Evolutionary conservation across 2,888 invertebrate genomes (phyloP).

Genomic region (Germaria angustata): DNA sequence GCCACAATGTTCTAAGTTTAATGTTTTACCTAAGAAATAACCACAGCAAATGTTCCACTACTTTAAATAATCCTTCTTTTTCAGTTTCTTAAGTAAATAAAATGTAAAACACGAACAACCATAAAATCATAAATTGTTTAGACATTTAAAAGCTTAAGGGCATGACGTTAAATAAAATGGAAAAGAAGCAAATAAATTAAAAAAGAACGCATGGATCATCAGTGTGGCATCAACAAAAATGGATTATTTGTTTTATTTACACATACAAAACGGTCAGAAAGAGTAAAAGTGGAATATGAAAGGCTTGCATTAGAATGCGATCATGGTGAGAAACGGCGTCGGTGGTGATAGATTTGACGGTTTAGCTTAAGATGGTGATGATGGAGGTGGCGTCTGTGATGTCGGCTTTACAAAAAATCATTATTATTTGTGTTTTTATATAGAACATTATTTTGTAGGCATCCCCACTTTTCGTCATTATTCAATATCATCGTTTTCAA

Average conservation of each 20-base stretch:
- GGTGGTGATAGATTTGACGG: slow-evolving; percentile 33
- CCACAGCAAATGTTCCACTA: background rate
- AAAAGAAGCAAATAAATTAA: background rate
- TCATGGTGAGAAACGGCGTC: slow-evolving; percentile 13
- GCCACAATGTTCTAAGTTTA: slow-evolving; percentile 42
- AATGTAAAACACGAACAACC: slow-evolving; percentile 35
- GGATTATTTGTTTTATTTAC: slow-evolving; percentile 53
- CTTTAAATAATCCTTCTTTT: slow-evolving; percentile 26
- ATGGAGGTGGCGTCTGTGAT: slow-evolving; percentile 62
- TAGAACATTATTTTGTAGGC: background rate
- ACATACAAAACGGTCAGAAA: background rate
- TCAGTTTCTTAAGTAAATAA: slow-evolving; percentile 11
- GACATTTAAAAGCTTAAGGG: slow-evolving; percentile 63
- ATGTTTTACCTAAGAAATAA: slow-evolving; percentile 15
- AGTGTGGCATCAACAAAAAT: slow-evolving; percentile 41
- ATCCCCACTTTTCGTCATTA: slow-evolving; percentile 34
- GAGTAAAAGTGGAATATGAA: background rate
- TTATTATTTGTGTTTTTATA: slow-evolving; percentile 32
- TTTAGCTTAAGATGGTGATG: slow-evolving; percentile 29
- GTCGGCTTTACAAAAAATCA: slow-evolving; percentile 52
- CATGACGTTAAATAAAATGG: slow-evolving; percentile 14
- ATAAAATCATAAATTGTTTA: slow-evolving; percentile 63
- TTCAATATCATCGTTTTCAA: slow-evolving; percentile 46
- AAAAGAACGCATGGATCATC: slow-evolving; percentile 37
- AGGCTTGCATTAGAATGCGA: slow-evolving; percentile 25